phyloP scores from a whole-genome alignment of 2,888 invertebrate species.

The Dastarcus helophoroides region DNA sequence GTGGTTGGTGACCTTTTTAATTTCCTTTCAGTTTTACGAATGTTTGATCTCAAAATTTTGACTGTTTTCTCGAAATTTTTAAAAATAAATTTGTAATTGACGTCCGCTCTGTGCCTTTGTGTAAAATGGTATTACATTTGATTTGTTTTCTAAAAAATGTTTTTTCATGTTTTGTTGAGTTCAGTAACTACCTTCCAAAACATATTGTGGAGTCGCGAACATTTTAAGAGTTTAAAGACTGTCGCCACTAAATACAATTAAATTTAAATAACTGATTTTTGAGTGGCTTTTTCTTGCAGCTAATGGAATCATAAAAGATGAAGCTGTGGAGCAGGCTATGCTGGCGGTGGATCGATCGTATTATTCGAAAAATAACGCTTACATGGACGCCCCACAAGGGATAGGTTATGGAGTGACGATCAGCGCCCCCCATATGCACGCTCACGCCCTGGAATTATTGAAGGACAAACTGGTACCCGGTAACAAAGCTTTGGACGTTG shows the following conservation, averaged over 20 bases:
- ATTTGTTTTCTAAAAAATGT: too few relatives aligned
- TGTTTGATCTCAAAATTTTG: too few relatives aligned
- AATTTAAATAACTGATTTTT: too few relatives aligned
- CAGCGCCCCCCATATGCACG: slow-evolving; percentile 96
- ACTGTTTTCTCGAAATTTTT: too few relatives aligned
- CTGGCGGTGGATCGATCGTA: slow-evolving; percentile 69
- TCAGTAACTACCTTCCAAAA: too few relatives aligned
- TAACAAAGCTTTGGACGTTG: slow-evolving; percentile 76
- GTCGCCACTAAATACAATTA: slow-evolving; percentile 3
- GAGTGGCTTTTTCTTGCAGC: slow-evolving; percentile 42
- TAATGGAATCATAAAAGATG: slow-evolving; percentile 67
- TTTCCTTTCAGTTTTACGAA: too few relatives aligned
- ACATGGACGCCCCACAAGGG: slow-evolving; percentile 82
- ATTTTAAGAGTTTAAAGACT: slow-evolving; percentile 9
- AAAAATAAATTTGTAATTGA: too few relatives aligned
- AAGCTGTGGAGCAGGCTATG: slow-evolving; percentile 72
- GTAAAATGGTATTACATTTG: too few relatives aligned
- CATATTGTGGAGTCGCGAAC: too few relatives aligned
- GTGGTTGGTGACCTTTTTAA: too few relatives aligned
- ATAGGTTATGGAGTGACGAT: slow-evolving; percentile 95
- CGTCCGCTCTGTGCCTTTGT: too few relatives aligned
- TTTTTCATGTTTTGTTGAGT: too few relatives aligned
- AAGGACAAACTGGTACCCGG: slow-evolving; percentile 67
- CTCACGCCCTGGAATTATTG: slow-evolving; percentile 78
- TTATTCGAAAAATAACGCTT: slow-evolving; percentile 67